Evolutionary conservation across 1,140 invertebrate genomes (phyloP), one percentile per base, ranked within the genome.

Genomic region (Drosophila virilis): DNA sequence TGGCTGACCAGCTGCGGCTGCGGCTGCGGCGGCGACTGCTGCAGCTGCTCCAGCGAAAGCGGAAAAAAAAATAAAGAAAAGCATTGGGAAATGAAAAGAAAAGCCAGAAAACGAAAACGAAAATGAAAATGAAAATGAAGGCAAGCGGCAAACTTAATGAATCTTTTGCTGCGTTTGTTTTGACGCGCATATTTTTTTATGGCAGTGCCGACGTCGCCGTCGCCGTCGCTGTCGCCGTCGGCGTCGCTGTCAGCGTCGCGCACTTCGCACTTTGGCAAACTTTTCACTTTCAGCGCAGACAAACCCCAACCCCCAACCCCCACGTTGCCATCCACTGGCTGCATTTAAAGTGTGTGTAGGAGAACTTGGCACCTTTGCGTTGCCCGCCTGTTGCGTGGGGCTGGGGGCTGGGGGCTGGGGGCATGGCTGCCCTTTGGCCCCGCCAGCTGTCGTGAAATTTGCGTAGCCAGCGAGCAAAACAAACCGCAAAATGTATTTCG

Each of bases 281-380:
- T 91, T 91, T 91, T 91, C 89, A 91, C 89, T 91, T 91, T 91
- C 89, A 85, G 77, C 43, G 9, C 35, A 46, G n/a, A 38, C 8
- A 17, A 10, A 22, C 43, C 33, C n/a, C n/a, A 17, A 37, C 35
- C 22, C 12, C 37, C 22, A 10, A 22, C 43, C 33, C n/a, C 22
- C n/a, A 13, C 22, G 1, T 1, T 6, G 22, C 22, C 67, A 3
- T 35, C 42, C 51, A 45, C 33, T 54, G n/a, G 13, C 57, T 46
- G 66, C 66, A 61, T 65, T 43, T 40, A 48, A 40, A 37, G 52
- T 13, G 22, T 46, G 45, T 28, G 37, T 48, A 51, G 64, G 59
- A 81, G 59, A 68, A 76, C 83, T 86, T 86, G 83, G 83, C 78
- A 85, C 82, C 82, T 85, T 85, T 86, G 80, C 67, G 46, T 57